A percentile compares a stretch with the other conserved stretches of the same genome.
phyloP scores from a whole-genome alignment of 1,140 invertebrate species.

The Metopolophium dirhodum region DNA sequence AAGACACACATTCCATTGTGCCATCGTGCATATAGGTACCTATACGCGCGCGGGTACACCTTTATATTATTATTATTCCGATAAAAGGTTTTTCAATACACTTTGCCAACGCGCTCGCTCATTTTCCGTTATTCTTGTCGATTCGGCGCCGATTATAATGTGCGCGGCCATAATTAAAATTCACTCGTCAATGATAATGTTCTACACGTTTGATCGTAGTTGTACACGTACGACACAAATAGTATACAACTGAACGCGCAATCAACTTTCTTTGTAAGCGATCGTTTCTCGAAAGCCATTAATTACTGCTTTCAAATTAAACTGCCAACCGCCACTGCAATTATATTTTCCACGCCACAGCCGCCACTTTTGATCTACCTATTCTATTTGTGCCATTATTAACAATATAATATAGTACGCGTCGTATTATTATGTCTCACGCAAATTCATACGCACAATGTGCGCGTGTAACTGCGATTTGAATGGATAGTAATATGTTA shows the following conservation, averaged over 20 bases:
- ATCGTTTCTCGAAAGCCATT: not conserved
- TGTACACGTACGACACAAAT: not conserved
- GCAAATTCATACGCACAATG: not conserved
- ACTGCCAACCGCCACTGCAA: not conserved
- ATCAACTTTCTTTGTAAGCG: not conserved
- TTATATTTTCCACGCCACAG: not conserved
- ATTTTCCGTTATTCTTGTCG: not conserved
- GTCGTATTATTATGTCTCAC: not conserved
- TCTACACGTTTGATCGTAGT: not conserved
- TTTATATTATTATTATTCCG: not conserved
- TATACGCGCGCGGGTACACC: not conserved
- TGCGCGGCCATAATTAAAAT: not conserved
- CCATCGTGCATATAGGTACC: too few species aligned
- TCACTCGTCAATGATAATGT: not conserved
- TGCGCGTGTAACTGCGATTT: not conserved
- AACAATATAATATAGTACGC: not conserved
- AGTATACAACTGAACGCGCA: too few species aligned
- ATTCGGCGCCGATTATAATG: not conserved
- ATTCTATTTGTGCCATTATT: not conserved
- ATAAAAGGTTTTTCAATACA: not conserved
- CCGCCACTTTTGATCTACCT: not conserved
- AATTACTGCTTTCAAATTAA: slow-evolving; percentile 1
- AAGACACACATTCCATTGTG: not conserved
- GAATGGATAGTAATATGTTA: not conserved
- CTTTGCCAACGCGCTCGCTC: too few species aligned